These are phyloP conservation scores for Chironomus riparius DNA, from an alignment of 2,888 invertebrate genomes.

Conservation along the genomic window DNA sequence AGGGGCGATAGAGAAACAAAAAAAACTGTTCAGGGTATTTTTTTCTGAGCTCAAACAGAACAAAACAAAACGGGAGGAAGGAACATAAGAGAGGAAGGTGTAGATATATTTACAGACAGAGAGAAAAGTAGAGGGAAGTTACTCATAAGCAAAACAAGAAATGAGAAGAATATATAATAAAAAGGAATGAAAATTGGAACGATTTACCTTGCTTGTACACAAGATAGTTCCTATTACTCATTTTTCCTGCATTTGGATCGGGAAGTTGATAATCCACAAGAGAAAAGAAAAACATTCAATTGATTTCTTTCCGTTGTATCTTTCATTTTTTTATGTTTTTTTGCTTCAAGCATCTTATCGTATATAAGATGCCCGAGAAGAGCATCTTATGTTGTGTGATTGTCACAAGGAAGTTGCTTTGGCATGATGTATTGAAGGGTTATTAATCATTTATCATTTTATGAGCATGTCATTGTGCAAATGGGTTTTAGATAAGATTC, in stretches of 20 bases:
- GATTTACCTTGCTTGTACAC: constrained; percentile 1
- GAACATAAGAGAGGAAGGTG: background rate
- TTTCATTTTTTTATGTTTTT: background rate
- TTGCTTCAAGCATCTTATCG: background rate
- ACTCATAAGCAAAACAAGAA: background rate
- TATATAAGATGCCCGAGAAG: no score
- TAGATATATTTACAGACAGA: background rate
- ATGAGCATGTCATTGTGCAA: no score
- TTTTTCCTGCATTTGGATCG: background rate
- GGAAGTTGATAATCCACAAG: background rate
- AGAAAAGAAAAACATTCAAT: background rate
- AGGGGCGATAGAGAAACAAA: no score
- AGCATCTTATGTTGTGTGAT: no score
- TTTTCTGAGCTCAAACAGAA: no score
- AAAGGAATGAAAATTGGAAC: background rate
- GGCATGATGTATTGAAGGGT: no score
- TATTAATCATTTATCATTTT: no score
- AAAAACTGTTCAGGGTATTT: no score
- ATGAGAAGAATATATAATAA: background rate
- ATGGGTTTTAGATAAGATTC: no score
- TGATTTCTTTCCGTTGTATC: background rate
- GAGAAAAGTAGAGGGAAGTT: background rate
- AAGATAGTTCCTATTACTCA: background rate
- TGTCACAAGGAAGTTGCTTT: no score
- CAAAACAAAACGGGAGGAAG: no score